Evolutionary conservation across 2,888 invertebrate species (phyloP).

Genomic region (Callinectes sapidus): DNA sequence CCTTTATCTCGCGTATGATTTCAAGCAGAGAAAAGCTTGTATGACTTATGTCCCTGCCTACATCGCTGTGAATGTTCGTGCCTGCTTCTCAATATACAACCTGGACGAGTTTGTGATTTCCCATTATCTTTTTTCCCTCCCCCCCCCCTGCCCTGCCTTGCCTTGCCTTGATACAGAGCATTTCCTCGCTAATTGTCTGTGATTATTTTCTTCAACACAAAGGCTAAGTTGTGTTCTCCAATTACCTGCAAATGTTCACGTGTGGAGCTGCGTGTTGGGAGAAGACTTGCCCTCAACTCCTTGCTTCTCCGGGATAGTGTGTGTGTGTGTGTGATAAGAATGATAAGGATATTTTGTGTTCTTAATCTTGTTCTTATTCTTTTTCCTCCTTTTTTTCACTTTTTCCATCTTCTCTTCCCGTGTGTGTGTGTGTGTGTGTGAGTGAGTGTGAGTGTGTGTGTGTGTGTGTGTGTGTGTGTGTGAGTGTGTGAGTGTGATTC

Average conservation of each 20-base stretch:
- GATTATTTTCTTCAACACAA: background rate
- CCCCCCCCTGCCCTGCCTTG: too few relatives aligned
- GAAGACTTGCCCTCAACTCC: background rate
- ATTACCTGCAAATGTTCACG: constrained; percentile 7
- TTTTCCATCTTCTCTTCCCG: too few relatives aligned
- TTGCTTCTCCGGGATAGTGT: background rate
- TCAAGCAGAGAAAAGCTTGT: background rate
- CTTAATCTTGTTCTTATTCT: too few relatives aligned
- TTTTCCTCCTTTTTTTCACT: too few relatives aligned
- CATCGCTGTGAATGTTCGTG: constrained; percentile 10
- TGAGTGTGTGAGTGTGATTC: background rate
- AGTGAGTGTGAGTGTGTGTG: background rate
- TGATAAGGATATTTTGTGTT: too few relatives aligned
- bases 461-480: background rate
- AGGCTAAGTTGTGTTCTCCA: background rate
- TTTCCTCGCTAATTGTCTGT: background rate
- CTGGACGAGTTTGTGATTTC: background rate
- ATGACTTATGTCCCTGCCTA: background rate
- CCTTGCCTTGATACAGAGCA: background rate
- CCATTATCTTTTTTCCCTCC: background rate
- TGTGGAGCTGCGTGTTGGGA: background rate
- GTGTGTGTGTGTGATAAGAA: too few relatives aligned
- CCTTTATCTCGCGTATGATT: background rate
- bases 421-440: too few relatives aligned
- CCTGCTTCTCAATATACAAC: background rate